phyloP scores from a whole-genome alignment of 64 coral and sea anemone species.

The Actinia tenebrosa region DNA sequence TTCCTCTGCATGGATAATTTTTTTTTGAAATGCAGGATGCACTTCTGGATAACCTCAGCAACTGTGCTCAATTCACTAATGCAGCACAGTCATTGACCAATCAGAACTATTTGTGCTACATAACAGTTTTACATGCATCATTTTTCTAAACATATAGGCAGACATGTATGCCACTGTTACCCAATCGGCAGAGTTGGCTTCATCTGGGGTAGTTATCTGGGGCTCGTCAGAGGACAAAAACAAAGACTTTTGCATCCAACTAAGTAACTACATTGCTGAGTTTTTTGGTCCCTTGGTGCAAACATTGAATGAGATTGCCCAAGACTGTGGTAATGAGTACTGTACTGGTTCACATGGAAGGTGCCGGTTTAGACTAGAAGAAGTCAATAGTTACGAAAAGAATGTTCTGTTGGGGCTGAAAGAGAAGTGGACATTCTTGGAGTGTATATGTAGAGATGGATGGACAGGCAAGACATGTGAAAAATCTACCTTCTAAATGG shows the following conservation, averaged over 20 bases:
- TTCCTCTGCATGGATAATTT: too few species aligned
- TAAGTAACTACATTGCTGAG: slow-evolving; percentile 65
- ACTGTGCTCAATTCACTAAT: too few species aligned
- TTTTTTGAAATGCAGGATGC: too few species aligned
- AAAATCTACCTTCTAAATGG: background rate
- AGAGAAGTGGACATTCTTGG: slow-evolving; percentile 57
- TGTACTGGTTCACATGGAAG: slow-evolving; percentile 50
- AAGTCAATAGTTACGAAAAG: background rate
- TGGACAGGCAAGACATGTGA: slow-evolving; percentile 60
- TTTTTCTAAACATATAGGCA: background rate
- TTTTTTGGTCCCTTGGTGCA: slow-evolving; percentile 60
- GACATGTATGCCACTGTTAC: slow-evolving; percentile 64
- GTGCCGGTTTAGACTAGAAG: slow-evolving; percentile 48
- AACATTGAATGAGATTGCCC: slow-evolving; percentile 33
- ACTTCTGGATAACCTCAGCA: too few species aligned
- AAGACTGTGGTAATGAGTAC: slow-evolving; percentile 40
- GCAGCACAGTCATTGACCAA: too few species aligned
- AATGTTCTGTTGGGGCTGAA: background rate
- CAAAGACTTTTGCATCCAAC: slow-evolving; percentile 42
- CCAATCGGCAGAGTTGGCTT: slow-evolving; percentile 65
- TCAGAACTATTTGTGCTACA: too few species aligned
- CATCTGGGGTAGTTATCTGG: slow-evolving; percentile 69
- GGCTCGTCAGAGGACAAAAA: slow-evolving; percentile 35
- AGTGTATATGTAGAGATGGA: slow-evolving; percentile 53
- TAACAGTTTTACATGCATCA: too few species aligned